Conservation (phyloP, 2,113 vertebrate species). For the Okapia johnstoni region DNA sequence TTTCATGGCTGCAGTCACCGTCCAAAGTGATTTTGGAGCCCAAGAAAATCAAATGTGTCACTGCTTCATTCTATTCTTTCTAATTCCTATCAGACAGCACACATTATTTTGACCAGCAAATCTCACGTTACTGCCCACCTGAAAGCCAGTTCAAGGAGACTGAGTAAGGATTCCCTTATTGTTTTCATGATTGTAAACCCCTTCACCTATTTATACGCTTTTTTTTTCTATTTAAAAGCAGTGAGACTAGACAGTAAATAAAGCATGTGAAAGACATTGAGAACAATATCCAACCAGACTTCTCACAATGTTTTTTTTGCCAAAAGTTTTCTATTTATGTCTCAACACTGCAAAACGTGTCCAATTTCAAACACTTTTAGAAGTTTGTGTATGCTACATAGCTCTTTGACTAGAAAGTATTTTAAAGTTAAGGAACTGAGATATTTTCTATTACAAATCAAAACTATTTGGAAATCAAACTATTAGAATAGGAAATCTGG, state of each 20-base stretch:
- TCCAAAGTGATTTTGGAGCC: background rate
- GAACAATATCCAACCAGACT: background rate
- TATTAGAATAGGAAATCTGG: background rate
- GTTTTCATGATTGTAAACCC: background rate
- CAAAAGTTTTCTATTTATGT: background rate
- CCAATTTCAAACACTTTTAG: background rate
- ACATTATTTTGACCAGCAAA: background rate
- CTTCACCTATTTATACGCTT: background rate
- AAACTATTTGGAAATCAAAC: background rate
- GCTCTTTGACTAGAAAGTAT: background rate
- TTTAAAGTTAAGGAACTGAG: conserved; percentile 1
- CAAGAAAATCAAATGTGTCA: background rate
- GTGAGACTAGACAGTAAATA: background rate
- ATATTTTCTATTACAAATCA: background rate
- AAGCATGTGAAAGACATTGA: background rate
- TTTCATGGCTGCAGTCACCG: background rate
- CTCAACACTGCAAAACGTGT: background rate
- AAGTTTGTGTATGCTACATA: background rate
- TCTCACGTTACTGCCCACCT: background rate
- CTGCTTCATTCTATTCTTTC: background rate
- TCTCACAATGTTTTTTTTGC: background rate
- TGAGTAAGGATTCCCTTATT: background rate
- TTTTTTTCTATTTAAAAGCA: background rate
- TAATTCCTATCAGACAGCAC: background rate
- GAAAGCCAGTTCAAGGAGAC: background rate